These are phyloP conservation scores for Aphelenchoides besseyi DNA, from an alignment of 1,140 invertebrate genomes.

Conservation along the genomic window DNA sequence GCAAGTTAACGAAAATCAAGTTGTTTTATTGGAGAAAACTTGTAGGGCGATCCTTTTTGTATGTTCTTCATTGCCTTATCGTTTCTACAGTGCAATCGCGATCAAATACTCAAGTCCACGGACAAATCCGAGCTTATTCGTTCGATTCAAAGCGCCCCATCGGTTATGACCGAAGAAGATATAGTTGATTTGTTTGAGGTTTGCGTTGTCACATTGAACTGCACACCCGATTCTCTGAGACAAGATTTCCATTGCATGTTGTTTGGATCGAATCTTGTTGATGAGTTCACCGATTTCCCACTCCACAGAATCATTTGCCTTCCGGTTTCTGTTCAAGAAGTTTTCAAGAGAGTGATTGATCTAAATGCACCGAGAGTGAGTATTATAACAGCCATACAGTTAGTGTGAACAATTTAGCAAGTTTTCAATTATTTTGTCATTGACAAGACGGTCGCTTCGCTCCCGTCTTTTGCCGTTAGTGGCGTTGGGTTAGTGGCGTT, in stretches of 20 bases:
- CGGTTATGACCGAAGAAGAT: slow-evolving; percentile 71
- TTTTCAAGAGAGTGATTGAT: slow-evolving; percentile 54
- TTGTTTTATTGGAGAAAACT: neutral
- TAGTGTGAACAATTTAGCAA: neutral
- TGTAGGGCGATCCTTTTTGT: slow-evolving; percentile 82
- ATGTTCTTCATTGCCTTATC: slow-evolving; percentile 90
- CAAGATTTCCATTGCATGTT: slow-evolving; percentile 67
- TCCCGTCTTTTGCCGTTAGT: too few relatives aligned
- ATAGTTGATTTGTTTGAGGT: slow-evolving; percentile 93
- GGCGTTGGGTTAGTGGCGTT: too few relatives aligned
- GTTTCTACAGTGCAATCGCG: slow-evolving; percentile 88
- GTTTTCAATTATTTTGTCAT: neutral
- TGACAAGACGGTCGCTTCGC: too few relatives aligned
- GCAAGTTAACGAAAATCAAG: slow-evolving; percentile 29
- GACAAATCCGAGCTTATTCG: slow-evolving; percentile 37
- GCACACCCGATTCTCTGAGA: slow-evolving; percentile 87
- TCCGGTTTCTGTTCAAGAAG: slow-evolving; percentile 75
- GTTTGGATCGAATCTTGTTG: slow-evolving; percentile 64
- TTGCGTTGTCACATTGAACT: slow-evolving; percentile 80
- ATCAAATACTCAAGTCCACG: slow-evolving; percentile 41
- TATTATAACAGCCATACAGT: too few relatives aligned
- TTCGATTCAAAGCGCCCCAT: slow-evolving; percentile 40
- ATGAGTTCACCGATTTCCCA: slow-evolving; percentile 60
- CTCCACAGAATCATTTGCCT: slow-evolving; percentile 84
- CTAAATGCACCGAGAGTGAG: slow-evolving; percentile 36